Percentiles rank a stretch among this genome's conserved stretches.
Evolutionary conservation across 1,140 invertebrate genomes (phyloP).

Genomic region (Heliconius melpomene): DNA sequence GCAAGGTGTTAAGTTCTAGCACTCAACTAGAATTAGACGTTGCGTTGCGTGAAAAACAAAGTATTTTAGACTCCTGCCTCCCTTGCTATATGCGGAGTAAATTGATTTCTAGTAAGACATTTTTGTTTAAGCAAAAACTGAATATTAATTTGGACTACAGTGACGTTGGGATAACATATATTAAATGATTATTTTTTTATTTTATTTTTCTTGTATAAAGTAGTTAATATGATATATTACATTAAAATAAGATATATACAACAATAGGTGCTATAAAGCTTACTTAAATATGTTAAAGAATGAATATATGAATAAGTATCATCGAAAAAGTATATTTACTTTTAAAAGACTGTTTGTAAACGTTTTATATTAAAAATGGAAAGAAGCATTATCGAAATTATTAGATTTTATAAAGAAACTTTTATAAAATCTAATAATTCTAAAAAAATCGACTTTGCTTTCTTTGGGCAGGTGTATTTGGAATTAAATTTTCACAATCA

Average conservation of each 20-base stretch:
- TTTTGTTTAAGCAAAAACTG: neutral
- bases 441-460: neutral
- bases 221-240: slow-evolving; percentile 15
- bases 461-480: neutral
- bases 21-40: too few relatives aligned
- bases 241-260: slow-evolving; percentile 37
- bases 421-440: too few relatives aligned
- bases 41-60: too few relatives aligned
- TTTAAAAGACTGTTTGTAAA: slow-evolving; percentile 36
- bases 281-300: slow-evolving; percentile 62
- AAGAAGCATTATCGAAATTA: slow-evolving; percentile 18
- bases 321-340: slow-evolving; percentile 44
- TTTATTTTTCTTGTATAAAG: slow-evolving; percentile 10
- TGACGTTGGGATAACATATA: neutral
- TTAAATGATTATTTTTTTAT: neutral
- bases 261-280: slow-evolving; percentile 73
- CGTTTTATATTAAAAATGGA: slow-evolving; percentile 25
- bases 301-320: slow-evolving; percentile 38
- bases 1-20: too few relatives aligned
- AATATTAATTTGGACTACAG: neutral
- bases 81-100: too few relatives aligned
- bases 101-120: too few relatives aligned
- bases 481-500: neutral
- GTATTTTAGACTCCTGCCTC: too few relatives aligned
- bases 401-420: slow-evolving; percentile 17